phyloP scores from a whole-genome alignment of 2,888 invertebrate genomes.

The Microctonus hyperodae region DNA sequence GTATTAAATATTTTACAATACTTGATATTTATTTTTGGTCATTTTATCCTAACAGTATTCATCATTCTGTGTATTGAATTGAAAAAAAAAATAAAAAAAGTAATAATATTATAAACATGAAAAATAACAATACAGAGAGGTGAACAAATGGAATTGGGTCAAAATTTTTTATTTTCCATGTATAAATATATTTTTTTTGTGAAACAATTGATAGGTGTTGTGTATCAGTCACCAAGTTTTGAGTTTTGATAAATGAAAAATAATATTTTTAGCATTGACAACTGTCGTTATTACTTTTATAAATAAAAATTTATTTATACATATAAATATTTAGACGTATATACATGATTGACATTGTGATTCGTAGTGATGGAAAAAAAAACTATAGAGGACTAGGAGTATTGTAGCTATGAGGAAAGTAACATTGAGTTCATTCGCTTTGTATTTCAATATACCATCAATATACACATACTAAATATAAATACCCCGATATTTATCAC shows the following conservation, averaged over 20 bases:
- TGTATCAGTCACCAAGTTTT: neutral
- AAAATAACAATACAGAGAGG: constrained; percentile 8
- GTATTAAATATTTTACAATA: no score
- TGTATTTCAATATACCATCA: neutral
- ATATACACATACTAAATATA: neutral
- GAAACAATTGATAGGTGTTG: constrained; percentile 24
- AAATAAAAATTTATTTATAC: constrained; percentile 2
- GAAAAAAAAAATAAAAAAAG: no score
- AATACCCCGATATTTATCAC: neutral
- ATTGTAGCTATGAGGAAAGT: no score
- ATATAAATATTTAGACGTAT: neutral
- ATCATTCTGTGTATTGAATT: no score
- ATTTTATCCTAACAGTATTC: no score
- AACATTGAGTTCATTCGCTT: neutral
- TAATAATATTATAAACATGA: neutral
- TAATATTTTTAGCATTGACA: neutral
- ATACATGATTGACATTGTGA: no score
- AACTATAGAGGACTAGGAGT: no score
- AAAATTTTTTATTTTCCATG: no score
- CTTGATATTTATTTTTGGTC: no score
- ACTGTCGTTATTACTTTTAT: neutral
- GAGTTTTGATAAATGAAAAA: constrained; percentile 23
- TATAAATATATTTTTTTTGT: constrained; percentile 6
- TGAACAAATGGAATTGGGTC: constrained; percentile 19
- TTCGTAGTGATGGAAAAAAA: no score